These are phyloP conservation scores for Aleiodes alternator DNA, from an alignment of 2,888 invertebrate species.

Conservation along the genomic window DNA sequence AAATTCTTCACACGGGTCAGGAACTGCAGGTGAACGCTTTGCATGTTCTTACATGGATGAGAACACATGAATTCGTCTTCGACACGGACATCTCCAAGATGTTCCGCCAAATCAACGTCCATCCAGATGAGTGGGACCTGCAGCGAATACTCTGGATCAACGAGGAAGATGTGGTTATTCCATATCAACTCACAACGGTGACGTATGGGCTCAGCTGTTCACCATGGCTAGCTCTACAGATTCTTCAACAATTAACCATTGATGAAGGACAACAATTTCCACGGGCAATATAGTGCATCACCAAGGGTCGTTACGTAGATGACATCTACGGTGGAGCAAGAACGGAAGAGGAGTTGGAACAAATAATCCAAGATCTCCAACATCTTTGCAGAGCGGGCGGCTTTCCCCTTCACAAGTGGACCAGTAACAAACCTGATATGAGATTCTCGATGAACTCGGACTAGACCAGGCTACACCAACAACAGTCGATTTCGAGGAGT, in stretches of 20 bases:
- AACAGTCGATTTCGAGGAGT: not conserved
- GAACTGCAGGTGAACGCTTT: too few species aligned
- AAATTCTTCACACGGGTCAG: too few species aligned
- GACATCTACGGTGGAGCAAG: conserved; percentile 1
- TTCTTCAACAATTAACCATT: not conserved
- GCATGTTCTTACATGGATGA: too few species aligned
- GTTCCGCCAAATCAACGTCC: too few species aligned
- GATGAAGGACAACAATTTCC: not conserved
- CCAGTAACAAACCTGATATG: not conserved
- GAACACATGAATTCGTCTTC: too few species aligned
- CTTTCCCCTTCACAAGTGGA: conserved; percentile 2
- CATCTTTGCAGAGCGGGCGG: not conserved
- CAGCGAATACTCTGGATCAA: too few species aligned
- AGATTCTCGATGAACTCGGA: too few species aligned
- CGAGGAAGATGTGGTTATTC: not conserved
- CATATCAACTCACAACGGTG: not conserved
- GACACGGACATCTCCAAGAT: too few species aligned
- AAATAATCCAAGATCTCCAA: not conserved
- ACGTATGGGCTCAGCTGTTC: conserved; percentile 7
- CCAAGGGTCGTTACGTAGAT: not conserved
- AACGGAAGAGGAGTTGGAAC: not conserved
- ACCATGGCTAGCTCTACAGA: not conserved
- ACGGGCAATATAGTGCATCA: not conserved
- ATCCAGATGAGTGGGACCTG: too few species aligned
- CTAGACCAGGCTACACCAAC: not conserved